Evolutionary conservation across 2,888 invertebrate species (phyloP).

Genomic region (Tortricodes alternella): DNA sequence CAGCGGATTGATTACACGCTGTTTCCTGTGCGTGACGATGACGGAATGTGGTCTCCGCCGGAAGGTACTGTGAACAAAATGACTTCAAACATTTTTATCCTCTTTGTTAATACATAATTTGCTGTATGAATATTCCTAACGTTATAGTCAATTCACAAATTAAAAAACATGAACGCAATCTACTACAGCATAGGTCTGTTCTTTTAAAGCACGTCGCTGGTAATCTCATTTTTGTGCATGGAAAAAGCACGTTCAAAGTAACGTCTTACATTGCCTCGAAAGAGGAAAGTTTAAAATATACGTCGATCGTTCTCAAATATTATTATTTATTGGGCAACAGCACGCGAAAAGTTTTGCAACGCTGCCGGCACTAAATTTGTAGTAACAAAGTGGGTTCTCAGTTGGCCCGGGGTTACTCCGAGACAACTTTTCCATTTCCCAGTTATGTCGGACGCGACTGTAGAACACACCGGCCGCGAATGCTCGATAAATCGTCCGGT

Average conservation of each 20-base stretch:
- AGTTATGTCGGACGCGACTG: conserved; percentile 41
- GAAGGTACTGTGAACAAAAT: conserved; percentile 1
- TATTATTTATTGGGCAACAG: conserved; percentile 65
- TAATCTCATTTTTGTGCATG: background rate
- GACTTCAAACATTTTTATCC: background rate
- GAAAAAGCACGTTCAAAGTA: background rate
- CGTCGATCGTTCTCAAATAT: conserved; percentile 56
- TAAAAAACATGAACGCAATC: no score
- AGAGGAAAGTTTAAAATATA: conserved; percentile 49
- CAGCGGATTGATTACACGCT: conserved; percentile 35
- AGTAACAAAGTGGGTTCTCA: conserved; percentile 51
- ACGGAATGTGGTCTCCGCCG: conserved; percentile 8
- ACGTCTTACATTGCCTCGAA: background rate
- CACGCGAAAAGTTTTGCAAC: conserved; percentile 56
- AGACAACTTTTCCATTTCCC: conserved; percentile 63
- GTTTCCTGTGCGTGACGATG: conserved; percentile 24
- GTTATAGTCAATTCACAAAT: no score
- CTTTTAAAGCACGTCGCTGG: background rate
- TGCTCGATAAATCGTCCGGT: conserved; percentile 55
- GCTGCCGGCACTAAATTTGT: conserved; percentile 60
- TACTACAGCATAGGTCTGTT: no score
- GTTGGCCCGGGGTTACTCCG: conserved; percentile 53
- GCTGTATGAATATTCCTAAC: no score
- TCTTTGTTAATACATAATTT: background rate
- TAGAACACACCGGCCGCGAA: conserved; percentile 48